A percentile compares a stretch with the other conserved stretches of the same genome.
Evolutionary conservation across 2,888 invertebrate genomes (phyloP).

Genomic region (Drosophila suboccidentalis): DNA sequence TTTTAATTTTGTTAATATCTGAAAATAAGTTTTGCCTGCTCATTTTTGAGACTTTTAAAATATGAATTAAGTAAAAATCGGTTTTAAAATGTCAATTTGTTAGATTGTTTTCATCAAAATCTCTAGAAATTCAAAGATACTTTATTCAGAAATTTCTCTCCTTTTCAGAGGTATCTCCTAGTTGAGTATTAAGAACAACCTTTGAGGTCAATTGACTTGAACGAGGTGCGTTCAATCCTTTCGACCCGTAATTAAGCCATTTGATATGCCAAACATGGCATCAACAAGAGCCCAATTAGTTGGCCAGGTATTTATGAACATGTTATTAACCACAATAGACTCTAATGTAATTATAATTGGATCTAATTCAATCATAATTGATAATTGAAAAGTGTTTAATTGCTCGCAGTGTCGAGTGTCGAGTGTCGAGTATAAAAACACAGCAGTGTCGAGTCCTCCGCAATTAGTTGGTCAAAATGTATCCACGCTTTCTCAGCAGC

Average conservation of each 20-base stretch:
- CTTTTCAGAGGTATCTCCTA: not conserved
- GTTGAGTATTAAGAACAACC: not conserved
- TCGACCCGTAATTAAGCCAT: conserved; percentile 38
- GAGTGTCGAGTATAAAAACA: conserved; percentile 21
- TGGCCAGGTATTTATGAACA: conserved; percentile 20
- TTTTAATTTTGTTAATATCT: no score
- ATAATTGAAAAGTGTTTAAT: conserved; percentile 14
- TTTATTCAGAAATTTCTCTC: no score
- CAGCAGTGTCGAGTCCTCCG: not conserved
- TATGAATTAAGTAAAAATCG: no score
- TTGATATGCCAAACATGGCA: conserved; percentile 39
- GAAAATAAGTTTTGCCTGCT: no score
- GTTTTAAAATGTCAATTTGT: no score
- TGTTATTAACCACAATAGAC: conserved; percentile 50
- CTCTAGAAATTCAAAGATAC: no score
- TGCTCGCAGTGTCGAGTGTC: conserved; percentile 13
- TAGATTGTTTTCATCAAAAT: no score
- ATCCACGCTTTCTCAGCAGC: conserved; percentile 54
- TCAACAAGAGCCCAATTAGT: conserved; percentile 43
- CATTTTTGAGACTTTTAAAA: no score
- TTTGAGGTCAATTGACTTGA: conserved; percentile 18
- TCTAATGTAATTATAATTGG: conserved; percentile 13
- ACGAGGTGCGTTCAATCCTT: conserved; percentile 31
- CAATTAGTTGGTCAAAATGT: conserved; percentile 42
- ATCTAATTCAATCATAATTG: conserved; percentile 4